Base-by-base conservation (phyloP, 2,113 vertebrate genomes). In the Lynx canadensis region DNA sequence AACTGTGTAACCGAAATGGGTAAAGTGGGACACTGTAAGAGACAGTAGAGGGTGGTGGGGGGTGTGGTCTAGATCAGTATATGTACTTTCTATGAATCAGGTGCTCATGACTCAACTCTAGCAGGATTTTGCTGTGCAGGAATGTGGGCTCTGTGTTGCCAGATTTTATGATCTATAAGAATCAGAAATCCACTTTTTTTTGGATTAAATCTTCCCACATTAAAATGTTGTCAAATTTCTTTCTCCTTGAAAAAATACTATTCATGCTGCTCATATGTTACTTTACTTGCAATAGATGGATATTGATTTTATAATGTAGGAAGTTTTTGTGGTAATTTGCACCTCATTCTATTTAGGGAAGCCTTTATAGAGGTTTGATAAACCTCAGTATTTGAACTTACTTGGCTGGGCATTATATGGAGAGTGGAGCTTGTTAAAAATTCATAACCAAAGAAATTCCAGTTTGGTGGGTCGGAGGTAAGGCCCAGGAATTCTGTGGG, bases 171-270 rank as follows among this genome's bases (percentile, higher is more conserved):
- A 92, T 92, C 95, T 96, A 88, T 55, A 84, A 96, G 82, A 96
- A 65, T 92, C 8, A 8, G 93, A 98, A 98, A 91, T 88, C 78
- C 90, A 88, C 55, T 94, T 96, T 97, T 96, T 97, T 97, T 96
- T 80, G 91, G 96, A 92, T 71, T 82, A 97, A 96, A 85, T 97
- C 65, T 94, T 96, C 45, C 73, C 89, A 92, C 84, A 97, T 95
- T 95, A 94, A 94, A 97, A 38, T 94, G 84, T 96, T 97, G 87
- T 85, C 94, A 97, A 92, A 96, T 96, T 95, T 94, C 41, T 83
- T 85, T 60, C 80, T 97, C 38, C 41, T 89, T 96, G 83, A 88
- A 48, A 85, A 91, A 80, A 96, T 88, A 92, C 48, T 96, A 68
- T 82, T 94, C 27, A 68, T 65, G 86, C 65, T 97, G 89, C 74